Evolutionary conservation across 2,113 vertebrate species (phyloP).

Genomic region (Dasypus novemcinctus): DNA sequence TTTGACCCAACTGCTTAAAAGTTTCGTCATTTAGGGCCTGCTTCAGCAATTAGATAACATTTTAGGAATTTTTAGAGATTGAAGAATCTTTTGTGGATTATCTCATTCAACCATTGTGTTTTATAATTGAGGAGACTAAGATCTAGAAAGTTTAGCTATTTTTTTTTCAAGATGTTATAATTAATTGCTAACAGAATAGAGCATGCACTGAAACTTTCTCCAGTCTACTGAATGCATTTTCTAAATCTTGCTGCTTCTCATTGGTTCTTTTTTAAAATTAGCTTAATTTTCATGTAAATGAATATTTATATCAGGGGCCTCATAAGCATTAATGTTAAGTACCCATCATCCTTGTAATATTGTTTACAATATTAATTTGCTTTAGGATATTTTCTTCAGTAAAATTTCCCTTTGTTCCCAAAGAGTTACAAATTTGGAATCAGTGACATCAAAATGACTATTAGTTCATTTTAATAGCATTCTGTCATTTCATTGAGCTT

Average conservation of each 20-base stretch:
- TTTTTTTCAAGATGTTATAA: conserved; percentile 5
- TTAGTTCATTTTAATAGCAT: neutral
- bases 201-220: neutral
- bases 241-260: neutral
- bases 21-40: neutral
- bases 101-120: neutral
- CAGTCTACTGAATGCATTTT: neutral
- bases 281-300: neutral
- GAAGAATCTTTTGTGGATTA: neutral
- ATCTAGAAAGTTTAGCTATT: neutral
- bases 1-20: neutral
- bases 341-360: neutral
- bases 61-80: neutral
- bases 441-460: neutral
- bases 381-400: conserved; percentile 17
- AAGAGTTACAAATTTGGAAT: neutral
- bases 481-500: neutral
- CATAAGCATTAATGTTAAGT: neutral
- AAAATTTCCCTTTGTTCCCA: neutral
- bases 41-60: neutral
- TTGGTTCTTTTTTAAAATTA: neutral
- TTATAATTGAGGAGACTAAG: conserved; percentile 2
- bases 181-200: neutral
- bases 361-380: neutral
- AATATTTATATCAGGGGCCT: neutral